Conservation (phyloP, 2,888 invertebrate genomes). For the Stegophylla sp. region DNA sequence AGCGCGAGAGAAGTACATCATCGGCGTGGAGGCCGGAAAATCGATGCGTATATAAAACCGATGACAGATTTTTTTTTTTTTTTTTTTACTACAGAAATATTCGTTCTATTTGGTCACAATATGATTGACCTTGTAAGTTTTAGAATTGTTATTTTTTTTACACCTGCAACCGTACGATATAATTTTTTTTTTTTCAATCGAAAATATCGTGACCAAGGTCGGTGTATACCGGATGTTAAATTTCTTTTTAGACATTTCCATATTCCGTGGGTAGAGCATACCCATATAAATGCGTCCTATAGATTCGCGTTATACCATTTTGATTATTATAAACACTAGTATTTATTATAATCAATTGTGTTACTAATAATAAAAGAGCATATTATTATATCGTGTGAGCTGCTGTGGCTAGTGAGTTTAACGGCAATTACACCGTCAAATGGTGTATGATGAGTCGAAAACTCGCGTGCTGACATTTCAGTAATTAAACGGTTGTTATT, state of each 20-base stretch:
- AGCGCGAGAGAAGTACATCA: not conserved
- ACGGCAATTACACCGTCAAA: constrained; percentile 42
- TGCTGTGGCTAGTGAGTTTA: not conserved
- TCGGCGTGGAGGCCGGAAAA: constrained; percentile 9
- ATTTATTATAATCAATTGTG: not conserved
- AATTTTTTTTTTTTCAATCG: not conserved
- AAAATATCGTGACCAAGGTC: constrained; percentile 47
- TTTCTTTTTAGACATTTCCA: constrained; percentile 12
- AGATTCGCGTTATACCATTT: too few species aligned
- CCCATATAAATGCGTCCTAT: too few species aligned
- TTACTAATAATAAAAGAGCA: not conserved
- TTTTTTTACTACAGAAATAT: constrained; percentile 4
- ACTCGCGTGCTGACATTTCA: constrained; percentile 37
- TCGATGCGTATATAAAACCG: constrained; percentile 13
- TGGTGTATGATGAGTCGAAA: not conserved
- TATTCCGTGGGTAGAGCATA: not conserved
- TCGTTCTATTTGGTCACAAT: not conserved
- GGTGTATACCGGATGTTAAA: constrained; percentile 21
- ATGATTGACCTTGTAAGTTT: constrained; percentile 9
- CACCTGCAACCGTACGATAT: not conserved
- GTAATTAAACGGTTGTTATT: not conserved
- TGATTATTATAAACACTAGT: too few species aligned
- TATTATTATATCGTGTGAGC: constrained; percentile 1
- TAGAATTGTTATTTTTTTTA: not conserved
- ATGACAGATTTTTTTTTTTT: constrained; percentile 31